These are phyloP conservation scores for Drosophila mayri DNA, from an alignment of 1,140 invertebrate species.

Conservation along the genomic window DNA sequence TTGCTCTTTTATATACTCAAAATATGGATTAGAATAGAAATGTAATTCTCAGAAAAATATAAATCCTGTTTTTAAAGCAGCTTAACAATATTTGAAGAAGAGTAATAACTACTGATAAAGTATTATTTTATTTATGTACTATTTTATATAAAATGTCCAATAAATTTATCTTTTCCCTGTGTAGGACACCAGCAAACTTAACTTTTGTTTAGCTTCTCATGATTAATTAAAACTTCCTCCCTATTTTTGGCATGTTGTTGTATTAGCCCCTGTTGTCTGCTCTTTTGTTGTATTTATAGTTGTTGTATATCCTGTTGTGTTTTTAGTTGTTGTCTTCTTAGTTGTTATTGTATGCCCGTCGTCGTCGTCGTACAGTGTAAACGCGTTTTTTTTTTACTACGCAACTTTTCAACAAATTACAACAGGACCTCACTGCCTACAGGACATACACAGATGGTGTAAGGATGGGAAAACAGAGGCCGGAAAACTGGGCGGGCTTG, in stretches of 20 bases:
- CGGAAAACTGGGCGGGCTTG: constrained; percentile 12
- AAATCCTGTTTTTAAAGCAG: too few relatives aligned
- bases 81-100: too few relatives aligned
- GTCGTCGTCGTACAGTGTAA: constrained; percentile 29
- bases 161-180: too few relatives aligned
- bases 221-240: constrained; percentile 78
- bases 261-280: constrained; percentile 21
- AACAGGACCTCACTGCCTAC: constrained; percentile 19
- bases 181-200: constrained; percentile 18
- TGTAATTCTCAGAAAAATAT: neutral
- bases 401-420: constrained; percentile 80
- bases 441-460: neutral
- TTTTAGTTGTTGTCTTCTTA: neutral
- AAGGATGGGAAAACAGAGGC: neutral
- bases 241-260: constrained; percentile 28
- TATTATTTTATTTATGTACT: too few relatives aligned
- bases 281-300: constrained; percentile 9
- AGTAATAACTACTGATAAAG: neutral
- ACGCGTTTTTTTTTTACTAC: constrained; percentile 62
- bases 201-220: constrained; percentile 69
- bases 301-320: constrained; percentile 13
- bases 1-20: neutral
- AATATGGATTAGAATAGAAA: neutral
- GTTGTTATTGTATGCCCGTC: constrained; percentile 17
- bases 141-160: too few relatives aligned